A percentile compares a stretch with the other conserved stretches of the same genome.
Conservation (phyloP, 2,888 invertebrate species). For the Acleris emargana region DNA sequence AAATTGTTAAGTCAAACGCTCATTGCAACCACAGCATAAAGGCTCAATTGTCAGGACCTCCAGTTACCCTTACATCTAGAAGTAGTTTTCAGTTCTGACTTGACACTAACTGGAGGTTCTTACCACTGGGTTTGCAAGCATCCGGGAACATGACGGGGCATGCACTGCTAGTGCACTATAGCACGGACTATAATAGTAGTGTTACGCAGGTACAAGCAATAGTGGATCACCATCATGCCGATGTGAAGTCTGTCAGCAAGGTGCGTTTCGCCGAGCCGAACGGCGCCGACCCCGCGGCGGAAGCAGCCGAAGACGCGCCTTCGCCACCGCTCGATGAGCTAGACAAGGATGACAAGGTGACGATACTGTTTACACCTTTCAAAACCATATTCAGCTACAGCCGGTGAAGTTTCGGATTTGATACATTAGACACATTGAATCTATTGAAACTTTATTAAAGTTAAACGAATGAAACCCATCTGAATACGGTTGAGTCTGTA, state of each 20-base stretch:
- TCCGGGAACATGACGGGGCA: constrained; percentile 7
- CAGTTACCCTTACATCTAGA: not conserved
- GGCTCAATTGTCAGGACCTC: not conserved
- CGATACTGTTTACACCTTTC: constrained; percentile 21
- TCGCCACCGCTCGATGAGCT: constrained; percentile 79
- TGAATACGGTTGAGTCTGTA: too few relatives aligned
- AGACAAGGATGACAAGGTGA: constrained; percentile 80
- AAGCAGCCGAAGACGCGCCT: constrained; percentile 68
- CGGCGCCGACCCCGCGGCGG: constrained; percentile 49
- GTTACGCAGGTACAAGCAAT: constrained; percentile 93
- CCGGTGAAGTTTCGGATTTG: not conserved
- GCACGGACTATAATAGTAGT: not conserved
- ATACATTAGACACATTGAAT: not conserved
- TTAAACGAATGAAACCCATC: not conserved
- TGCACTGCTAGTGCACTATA: not conserved
- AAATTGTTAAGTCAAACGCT: too few relatives aligned
- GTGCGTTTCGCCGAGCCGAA: constrained; percentile 94
- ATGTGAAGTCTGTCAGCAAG: constrained; percentile 91
- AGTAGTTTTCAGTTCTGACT: not conserved
- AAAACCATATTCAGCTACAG: not conserved
- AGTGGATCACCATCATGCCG: constrained; percentile 94
- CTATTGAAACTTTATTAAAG: not conserved
- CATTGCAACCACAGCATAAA: too few relatives aligned
- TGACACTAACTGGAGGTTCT: not conserved
- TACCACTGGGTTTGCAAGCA: not conserved